Evolutionary conservation across 2,113 vertebrate genomes (phyloP), one percentile per base, ranked within the genome.

Genomic region (Kryptolebias marmoratus): DNA sequence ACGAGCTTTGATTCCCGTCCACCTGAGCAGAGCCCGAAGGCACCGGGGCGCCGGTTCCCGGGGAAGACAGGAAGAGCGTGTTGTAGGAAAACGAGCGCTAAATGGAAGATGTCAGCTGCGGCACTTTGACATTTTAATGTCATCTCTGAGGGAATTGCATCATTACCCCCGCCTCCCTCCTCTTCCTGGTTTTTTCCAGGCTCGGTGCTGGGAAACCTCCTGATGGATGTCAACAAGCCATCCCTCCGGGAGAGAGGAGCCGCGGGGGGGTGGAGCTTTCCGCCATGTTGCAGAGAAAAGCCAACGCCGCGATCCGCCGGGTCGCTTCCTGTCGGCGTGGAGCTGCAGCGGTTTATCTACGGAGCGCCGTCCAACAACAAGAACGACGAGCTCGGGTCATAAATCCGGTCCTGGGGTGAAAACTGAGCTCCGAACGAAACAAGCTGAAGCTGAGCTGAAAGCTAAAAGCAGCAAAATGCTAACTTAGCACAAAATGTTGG

Each of bases 71-170:
- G 62, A 68, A 81, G 82, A 79, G 68, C 75, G 75, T 81, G 66
- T 73, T 86, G 82, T 85, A 73, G 87, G 85, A 84, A 91, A 89
- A 88, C 80, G 77, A 89, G 79, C 63, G 69, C 81, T 87, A 83
- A 91, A 88, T 88, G 89, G 85, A 91, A 90, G 89, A 93, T 91
- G 91, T 93, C 93, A 94, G 81, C 77, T 69, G 68, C 64, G 2
- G 83, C 83, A 88, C 87, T 88, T 81, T 89, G 86, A 90, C 88
- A 87, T 89, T 90, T 91, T 90, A 90, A 89, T 91, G 91, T 86
- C 82, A 77, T 91, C 92, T 90, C 91, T 68, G 36, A 89, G 91
- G 91, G 89, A 91, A 93, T 93, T 80, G 92, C 91, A 92, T 91
- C 92, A 93, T 82, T 87, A 79, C 76, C 54, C 67, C 36, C 3